Conservation (phyloP, 2,888 invertebrate species). For the Boloria selene region DNA sequence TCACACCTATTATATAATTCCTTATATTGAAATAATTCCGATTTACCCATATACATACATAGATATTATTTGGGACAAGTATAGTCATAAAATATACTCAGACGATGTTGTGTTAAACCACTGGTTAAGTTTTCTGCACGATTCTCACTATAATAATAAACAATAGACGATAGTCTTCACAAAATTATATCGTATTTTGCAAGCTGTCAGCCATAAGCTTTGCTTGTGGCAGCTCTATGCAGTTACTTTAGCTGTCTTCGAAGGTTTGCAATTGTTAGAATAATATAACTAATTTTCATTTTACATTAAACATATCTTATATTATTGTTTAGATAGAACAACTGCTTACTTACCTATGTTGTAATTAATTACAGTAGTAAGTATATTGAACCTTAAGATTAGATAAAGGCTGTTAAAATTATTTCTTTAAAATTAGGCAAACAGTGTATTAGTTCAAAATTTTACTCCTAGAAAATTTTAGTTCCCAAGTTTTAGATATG, state of each 20-base stretch:
- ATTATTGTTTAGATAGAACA: neutral
- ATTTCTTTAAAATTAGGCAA: too few relatives aligned
- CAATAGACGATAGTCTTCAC: conserved; percentile 25
- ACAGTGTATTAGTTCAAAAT: too few relatives aligned
- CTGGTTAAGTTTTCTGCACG: conserved; percentile 3
- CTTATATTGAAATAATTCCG: too few relatives aligned
- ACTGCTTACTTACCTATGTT: too few relatives aligned
- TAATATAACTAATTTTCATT: conserved; percentile 1
- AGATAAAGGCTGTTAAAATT: too few relatives aligned
- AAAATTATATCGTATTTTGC: conserved; percentile 32
- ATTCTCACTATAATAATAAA: conserved; percentile 23
- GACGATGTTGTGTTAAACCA: conserved; percentile 6
- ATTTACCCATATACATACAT: too few relatives aligned
- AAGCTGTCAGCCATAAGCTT: conserved; percentile 23
- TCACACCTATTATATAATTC: too few relatives aligned
- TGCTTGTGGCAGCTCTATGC: conserved; percentile 13
- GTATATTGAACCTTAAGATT: too few relatives aligned
- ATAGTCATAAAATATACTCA: neutral
- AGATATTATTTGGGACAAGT: neutral
- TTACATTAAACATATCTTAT: conserved; percentile 7
- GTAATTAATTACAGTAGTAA: too few relatives aligned
- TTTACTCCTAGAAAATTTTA: too few relatives aligned
- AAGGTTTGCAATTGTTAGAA: conserved; percentile 10
- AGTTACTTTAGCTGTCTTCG: conserved; percentile 16
- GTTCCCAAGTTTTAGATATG: too few relatives aligned